Evolutionary conservation across 2,888 invertebrate species (phyloP).

Genomic region (Drosophila fungiperda): DNA sequence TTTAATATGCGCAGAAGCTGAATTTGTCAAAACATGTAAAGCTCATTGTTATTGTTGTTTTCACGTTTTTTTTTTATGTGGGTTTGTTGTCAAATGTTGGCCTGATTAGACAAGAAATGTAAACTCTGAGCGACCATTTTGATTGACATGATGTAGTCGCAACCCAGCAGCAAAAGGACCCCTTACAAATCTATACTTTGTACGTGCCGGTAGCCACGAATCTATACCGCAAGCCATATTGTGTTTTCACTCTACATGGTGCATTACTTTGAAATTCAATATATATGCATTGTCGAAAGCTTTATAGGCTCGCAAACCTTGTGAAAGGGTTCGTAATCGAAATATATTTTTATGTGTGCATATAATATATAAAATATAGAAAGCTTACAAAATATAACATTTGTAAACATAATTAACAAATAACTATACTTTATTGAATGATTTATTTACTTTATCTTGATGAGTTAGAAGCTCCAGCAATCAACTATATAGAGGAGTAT

Average conservation of each 20-base stretch:
- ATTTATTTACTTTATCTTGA: neutral
- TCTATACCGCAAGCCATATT: neutral
- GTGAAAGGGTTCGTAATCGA: neutral
- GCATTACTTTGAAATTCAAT: neutral
- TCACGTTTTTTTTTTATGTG: constrained; percentile 12
- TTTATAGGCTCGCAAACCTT: neutral
- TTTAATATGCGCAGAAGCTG: constrained; percentile 56
- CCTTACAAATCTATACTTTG: neutral
- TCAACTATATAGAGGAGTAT: neutral
- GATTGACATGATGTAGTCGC: constrained; percentile 62
- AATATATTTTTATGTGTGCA: neutral
- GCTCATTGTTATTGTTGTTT: constrained; percentile 23
- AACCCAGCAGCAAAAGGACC: neutral
- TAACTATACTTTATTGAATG: neutral
- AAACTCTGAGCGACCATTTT: constrained; percentile 31
- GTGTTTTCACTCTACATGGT: neutral
- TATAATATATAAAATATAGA: neutral
- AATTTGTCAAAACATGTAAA: constrained; percentile 62
- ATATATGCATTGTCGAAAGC: neutral
- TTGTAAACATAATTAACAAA: neutral
- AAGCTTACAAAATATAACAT: neutral
- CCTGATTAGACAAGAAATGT: constrained; percentile 63
- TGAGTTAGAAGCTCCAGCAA: neutral
- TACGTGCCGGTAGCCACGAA: too few relatives aligned
- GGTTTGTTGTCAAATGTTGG: constrained; percentile 68